Evolutionary conservation across 2,797 vertebrate genomes (phyloP).

Genomic region (Mus minutoides): DNA sequence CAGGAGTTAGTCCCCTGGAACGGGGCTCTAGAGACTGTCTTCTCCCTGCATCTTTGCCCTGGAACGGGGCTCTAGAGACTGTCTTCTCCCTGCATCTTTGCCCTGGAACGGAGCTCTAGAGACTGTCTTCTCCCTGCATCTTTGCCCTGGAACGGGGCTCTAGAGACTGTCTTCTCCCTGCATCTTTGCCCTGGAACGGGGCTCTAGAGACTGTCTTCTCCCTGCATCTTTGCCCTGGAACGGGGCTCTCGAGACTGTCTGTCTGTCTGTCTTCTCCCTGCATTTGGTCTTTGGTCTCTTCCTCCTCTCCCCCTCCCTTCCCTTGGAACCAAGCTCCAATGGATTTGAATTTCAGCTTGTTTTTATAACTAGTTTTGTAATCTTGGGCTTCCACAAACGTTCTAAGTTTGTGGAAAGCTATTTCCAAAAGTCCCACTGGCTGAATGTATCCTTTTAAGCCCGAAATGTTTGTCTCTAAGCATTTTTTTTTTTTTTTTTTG

Average conservation of each 20-base stretch:
- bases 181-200: background rate
- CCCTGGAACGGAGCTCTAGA: background rate
- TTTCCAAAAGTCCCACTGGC: background rate
- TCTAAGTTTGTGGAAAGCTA: background rate
- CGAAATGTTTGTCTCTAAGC: background rate
- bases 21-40: background rate
- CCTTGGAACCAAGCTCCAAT: background rate
- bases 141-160: background rate
- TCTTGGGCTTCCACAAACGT: background rate
- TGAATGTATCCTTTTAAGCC: background rate
- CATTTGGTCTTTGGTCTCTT: background rate
- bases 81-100: background rate
- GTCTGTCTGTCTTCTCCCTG: too few relatives aligned
- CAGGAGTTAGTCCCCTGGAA: background rate
- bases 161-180: background rate
- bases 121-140: background rate
- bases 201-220: background rate
- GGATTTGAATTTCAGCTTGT: slow-evolving; percentile 19
- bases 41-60: background rate
- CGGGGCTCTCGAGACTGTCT: background rate
- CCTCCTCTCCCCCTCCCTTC: background rate
- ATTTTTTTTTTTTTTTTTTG: too few relatives aligned
- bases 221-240: background rate
- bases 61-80: background rate
- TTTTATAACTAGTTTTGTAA: slow-evolving; percentile 15